These are phyloP conservation scores for Percina caprodes DNA, from an alignment of 2,113 vertebrate species.

Conservation along the genomic window DNA sequence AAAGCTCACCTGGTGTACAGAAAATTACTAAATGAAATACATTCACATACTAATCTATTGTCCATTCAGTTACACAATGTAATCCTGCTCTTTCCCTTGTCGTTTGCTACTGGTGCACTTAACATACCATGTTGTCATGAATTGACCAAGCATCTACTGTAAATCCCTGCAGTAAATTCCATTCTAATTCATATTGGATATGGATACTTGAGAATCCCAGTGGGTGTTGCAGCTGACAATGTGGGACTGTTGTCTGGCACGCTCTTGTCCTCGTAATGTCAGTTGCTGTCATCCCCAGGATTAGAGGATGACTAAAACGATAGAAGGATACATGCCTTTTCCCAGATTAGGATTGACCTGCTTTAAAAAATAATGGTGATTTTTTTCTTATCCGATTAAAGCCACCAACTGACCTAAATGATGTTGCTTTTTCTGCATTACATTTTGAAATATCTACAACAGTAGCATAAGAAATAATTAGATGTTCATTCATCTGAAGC, in stretches of 20 bases:
- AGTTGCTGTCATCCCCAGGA: slow-evolving; percentile 62
- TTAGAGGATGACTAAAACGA: slow-evolving; percentile 68
- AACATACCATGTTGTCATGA: slow-evolving; percentile 30
- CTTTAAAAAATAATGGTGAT: slow-evolving; percentile 78
- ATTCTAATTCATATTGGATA: slow-evolving; percentile 49
- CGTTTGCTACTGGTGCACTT: slow-evolving; percentile 30
- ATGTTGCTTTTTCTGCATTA: slow-evolving; percentile 46
- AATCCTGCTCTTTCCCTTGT: slow-evolving; percentile 40
- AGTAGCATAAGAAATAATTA: slow-evolving; percentile 38
- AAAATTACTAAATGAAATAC: slow-evolving; percentile 26
- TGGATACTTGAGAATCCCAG: slow-evolving; percentile 26
- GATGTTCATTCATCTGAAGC: slow-evolving; percentile 41
- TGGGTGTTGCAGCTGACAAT: slow-evolving; percentile 34
- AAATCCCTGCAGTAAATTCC: slow-evolving; percentile 57
- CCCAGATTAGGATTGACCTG: slow-evolving; percentile 79
- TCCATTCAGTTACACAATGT: slow-evolving; percentile 30
- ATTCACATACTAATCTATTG: slow-evolving; percentile 34
- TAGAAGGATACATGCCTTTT: slow-evolving; percentile 67
- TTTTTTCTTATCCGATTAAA: slow-evolving; percentile 75
- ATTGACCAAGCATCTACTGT: slow-evolving; percentile 36
- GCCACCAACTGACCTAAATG: slow-evolving; percentile 68
- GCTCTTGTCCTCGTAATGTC: slow-evolving; percentile 35
- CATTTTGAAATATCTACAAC: slow-evolving; percentile 32
- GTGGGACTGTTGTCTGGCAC: slow-evolving; percentile 42
- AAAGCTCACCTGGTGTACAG: slow-evolving; percentile 18